phyloP scores from a whole-genome alignment of 2,888 invertebrate genomes.

The Eueremaeus valkanovi region DNA sequence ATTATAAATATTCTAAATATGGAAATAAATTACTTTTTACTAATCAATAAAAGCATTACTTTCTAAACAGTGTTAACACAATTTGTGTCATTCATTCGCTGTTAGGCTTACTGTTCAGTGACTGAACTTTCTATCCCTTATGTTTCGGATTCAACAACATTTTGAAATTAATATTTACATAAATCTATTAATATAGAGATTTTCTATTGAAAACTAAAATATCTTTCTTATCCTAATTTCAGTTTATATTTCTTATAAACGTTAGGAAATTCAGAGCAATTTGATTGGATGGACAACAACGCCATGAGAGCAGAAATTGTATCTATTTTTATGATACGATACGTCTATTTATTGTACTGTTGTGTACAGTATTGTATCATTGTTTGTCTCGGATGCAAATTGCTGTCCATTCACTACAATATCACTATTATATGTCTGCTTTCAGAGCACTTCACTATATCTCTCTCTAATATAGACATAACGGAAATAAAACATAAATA shows the following conservation, averaged over 20 bases:
- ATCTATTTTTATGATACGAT: neutral
- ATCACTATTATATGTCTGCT: neutral
- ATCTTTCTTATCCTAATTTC: neutral
- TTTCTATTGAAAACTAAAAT: neutral
- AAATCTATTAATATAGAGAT: no score
- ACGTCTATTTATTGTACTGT: neutral
- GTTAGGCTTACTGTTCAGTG: neutral
- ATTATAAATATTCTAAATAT: no score
- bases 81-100: neutral
- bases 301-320: neutral
- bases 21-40: no score
- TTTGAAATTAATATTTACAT: no score
- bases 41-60: constrained; percentile 1
- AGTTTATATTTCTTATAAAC: neutral
- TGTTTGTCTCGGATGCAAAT: constrained; percentile 5
- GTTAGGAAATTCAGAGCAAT: neutral
- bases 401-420: neutral
- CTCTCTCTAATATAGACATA: neutral
- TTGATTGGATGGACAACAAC: neutral
- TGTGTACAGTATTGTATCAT: neutral
- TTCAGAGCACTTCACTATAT: neutral
- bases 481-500: neutral
- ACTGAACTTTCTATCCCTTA: neutral
- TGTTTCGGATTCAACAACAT: neutral
- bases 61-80: neutral